Percentiles rank a stretch among this genome's conserved stretches.
Evolutionary conservation across 2,888 invertebrate genomes (phyloP).

Genomic region (Eilema depressum): DNA sequence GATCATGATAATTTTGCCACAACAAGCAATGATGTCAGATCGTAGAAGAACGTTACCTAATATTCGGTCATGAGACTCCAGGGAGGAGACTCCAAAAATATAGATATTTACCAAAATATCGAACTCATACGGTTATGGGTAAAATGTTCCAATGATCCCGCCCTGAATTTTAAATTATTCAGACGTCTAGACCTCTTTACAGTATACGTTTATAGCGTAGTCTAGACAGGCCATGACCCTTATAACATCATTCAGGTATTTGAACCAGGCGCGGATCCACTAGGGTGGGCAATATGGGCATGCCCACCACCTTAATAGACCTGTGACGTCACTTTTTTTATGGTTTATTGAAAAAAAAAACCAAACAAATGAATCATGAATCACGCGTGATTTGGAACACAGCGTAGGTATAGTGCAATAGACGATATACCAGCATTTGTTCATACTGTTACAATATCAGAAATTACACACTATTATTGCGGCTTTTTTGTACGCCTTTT

Average conservation of each 20-base stretch:
- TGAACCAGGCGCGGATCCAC: no score
- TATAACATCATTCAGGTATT: constrained; percentile 53
- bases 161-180: constrained; percentile 40
- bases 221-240: constrained; percentile 82
- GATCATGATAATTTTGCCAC: neutral
- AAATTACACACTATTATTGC: no score
- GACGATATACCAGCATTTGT: no score
- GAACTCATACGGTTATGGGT: neutral
- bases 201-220: constrained; percentile 62
- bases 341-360: no score
- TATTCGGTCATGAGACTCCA: constrained; percentile 4
- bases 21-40: neutral
- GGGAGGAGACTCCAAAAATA: constrained; percentile 7
- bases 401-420: no score
- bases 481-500: no score
- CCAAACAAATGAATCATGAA: no score
- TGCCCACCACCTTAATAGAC: no score
- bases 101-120: constrained; percentile 12
- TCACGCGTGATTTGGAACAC: no score
- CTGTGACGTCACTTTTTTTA: no score
- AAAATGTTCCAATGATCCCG: constrained; percentile 19
- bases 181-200: constrained; percentile 73
- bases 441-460: no score
- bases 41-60: neutral
- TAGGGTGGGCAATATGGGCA: no score